phyloP scores from a whole-genome alignment of 2,888 invertebrate species.

The Amblyjoppa fuscipennis region DNA sequence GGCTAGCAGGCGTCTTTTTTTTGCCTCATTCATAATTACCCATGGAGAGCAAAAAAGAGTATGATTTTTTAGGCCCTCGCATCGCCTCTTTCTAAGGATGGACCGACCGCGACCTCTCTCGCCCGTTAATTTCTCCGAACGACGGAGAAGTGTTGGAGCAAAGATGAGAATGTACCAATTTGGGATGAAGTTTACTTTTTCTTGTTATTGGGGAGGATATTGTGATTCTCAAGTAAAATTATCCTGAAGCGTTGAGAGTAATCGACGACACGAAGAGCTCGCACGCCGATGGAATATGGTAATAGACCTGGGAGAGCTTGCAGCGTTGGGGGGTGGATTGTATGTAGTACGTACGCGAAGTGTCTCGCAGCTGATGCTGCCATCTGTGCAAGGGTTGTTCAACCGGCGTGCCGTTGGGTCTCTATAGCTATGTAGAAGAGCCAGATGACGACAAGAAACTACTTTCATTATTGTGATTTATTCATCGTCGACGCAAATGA shows the following conservation, averaged over 20 bases:
- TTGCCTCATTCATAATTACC: not conserved
- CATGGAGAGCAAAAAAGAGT: not conserved
- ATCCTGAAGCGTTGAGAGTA: slow-evolving; percentile 25
- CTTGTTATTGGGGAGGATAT: not conserved
- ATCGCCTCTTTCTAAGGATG: not conserved
- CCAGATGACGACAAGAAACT: not conserved
- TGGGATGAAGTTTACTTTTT: not conserved
- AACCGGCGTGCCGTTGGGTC: slow-evolving; percentile 12
- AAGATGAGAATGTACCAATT: not conserved
- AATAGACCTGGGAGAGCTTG: slow-evolving; percentile 48
- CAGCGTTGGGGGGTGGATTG: not conserved
- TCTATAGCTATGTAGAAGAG: not conserved
- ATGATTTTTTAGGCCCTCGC: not conserved
- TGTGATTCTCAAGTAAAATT: slow-evolving; percentile 14
- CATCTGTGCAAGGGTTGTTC: slow-evolving; percentile 38
- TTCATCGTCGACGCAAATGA: slow-evolving; percentile 1
- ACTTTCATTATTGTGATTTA: slow-evolving; percentile 2
- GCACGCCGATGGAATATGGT: slow-evolving; percentile 54
- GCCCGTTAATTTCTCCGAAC: not conserved
- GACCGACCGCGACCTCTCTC: not conserved
- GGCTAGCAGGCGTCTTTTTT: not conserved
- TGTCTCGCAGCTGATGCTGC: slow-evolving; percentile 25
- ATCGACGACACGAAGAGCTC: slow-evolving; percentile 54
- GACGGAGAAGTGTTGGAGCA: not conserved
- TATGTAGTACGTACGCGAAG: slow-evolving; percentile 16